Base-by-base conservation (phyloP, 2,113 vertebrate species). In the Hypocryptadius cinnamomeus region DNA sequence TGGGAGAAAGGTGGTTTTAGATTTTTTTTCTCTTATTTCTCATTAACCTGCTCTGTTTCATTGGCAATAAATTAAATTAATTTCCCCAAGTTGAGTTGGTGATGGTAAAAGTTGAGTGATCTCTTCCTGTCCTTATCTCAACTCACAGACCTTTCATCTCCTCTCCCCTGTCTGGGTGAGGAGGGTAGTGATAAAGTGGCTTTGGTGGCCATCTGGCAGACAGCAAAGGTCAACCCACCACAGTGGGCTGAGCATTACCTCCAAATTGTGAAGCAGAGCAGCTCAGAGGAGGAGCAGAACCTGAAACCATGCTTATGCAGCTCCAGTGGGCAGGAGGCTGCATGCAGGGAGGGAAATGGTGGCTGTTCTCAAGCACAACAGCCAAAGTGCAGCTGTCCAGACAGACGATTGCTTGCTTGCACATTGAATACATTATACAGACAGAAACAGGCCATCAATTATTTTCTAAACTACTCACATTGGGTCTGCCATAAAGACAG, bases 271-370 rank as follows among this genome's bases (percentile, higher is more conserved):
- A 54, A 77, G 40, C 45, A 80, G 45, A 89, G 48, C 66, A 56
- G 33, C 44, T 66, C 4, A 3, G 23, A 85, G 60, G 74, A 74
- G 77, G 42, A 69, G 42, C 35, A 70, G 51, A 74, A 74, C 27
- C 17, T n/a, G 42, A 45, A 63, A 6, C 24, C 0, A 0, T 15
- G 23, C 25, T 40, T 22, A 37, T 0, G 7, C 44, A 76, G 66
- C n/a, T 45, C 10, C 1, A 12, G 35, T 0, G 7, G 40, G 56
- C 60, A 80, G 59, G 37, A 81, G 44, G 17, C 40, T 82, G 45
- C n/a, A 13, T 4, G 24, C 31, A 54, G 53, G 11, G 7, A 3
- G 24, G 37, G 44, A 50, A 85, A 23, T 1, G 5, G 61, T 24
- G 65, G 25, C 30, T 79, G 1, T 15, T 72, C 44, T 50, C 1